These are phyloP conservation scores for Montipora sp. DNA, from an alignment of 64 coral and sea anemone species.

Conservation along the genomic window DNA sequence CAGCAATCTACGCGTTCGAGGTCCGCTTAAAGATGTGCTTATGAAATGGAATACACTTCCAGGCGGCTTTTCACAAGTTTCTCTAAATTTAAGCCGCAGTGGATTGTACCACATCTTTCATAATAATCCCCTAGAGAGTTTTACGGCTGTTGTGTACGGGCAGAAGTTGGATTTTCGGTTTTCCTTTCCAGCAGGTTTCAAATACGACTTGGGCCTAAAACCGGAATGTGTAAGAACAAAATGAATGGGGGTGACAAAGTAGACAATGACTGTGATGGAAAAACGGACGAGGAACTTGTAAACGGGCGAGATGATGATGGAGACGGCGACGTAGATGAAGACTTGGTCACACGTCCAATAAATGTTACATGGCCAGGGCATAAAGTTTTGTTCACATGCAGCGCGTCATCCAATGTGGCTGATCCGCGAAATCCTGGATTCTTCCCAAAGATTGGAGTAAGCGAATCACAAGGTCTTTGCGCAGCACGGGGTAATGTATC, in stretches of 20 bases:
- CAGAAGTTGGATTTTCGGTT: background rate
- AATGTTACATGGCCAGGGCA: conserved; percentile 29
- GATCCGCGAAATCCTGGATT: background rate
- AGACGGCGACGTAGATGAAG: conserved; percentile 47
- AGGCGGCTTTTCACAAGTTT: background rate
- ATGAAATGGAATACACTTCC: conserved; percentile 10
- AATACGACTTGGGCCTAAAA: background rate
- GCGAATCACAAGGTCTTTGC: conserved; percentile 15
- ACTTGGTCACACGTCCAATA: background rate
- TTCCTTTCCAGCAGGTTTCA: conserved; percentile 40
- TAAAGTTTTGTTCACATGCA: background rate
- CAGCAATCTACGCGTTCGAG: background rate
- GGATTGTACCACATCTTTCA: conserved; percentile 28
- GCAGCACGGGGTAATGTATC: background rate
- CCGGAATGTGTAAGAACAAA: conserved; percentile 4
- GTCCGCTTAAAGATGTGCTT: background rate
- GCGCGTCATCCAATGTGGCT: background rate
- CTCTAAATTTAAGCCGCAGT: background rate
- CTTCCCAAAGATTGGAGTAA: background rate
- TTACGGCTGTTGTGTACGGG: conserved; percentile 27
- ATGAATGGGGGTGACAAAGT: conserved; percentile 22
- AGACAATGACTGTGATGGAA: conserved; percentile 71
- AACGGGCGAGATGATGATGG: conserved; percentile 54
- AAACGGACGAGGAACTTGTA: conserved; percentile 53
- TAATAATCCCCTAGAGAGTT: background rate